These are phyloP conservation scores for Musca domestica DNA, from an alignment of 1,140 invertebrate genomes.

Conservation along the genomic window DNA sequence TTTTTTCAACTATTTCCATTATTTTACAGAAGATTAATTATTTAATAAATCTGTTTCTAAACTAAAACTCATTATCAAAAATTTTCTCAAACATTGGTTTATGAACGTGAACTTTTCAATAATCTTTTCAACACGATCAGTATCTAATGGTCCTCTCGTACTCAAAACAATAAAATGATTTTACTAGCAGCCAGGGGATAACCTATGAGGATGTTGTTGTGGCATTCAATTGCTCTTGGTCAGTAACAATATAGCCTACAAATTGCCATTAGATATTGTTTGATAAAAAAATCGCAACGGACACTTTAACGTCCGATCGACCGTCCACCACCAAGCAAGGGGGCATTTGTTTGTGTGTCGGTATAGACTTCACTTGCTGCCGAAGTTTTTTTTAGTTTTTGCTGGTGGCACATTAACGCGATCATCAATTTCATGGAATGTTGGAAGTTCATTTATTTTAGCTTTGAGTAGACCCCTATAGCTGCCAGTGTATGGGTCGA, in stretches of 20 bases:
- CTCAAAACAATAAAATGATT: too few relatives aligned
- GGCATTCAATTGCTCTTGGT: too few relatives aligned
- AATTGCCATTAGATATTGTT: constrained; percentile 15
- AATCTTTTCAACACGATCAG: constrained; percentile 18
- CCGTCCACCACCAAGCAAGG: not conserved
- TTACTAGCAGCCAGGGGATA: too few relatives aligned
- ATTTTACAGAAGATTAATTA: too few relatives aligned
- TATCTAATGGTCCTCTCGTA: too few relatives aligned
- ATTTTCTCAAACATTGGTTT: constrained; percentile 4
- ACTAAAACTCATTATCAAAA: too few relatives aligned
- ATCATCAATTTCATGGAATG: constrained; percentile 25
- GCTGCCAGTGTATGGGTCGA: not conserved
- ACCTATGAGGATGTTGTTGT: too few relatives aligned
- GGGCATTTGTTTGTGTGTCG: not conserved
- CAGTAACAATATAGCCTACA: not conserved
- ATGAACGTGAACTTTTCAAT: constrained; percentile 22
- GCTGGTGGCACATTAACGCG: constrained; percentile 27
- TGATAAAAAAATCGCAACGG: not conserved
- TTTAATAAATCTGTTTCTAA: too few relatives aligned
- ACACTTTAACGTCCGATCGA: too few relatives aligned
- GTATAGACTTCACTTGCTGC: not conserved
- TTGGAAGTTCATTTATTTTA: constrained; percentile 13
- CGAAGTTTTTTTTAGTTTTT: constrained; percentile 1
- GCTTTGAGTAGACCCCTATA: not conserved
- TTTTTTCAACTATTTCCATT: too few relatives aligned